Base-by-base conservation (phyloP, 2,888 invertebrate species). In the Pterobdella sp. region DNA sequence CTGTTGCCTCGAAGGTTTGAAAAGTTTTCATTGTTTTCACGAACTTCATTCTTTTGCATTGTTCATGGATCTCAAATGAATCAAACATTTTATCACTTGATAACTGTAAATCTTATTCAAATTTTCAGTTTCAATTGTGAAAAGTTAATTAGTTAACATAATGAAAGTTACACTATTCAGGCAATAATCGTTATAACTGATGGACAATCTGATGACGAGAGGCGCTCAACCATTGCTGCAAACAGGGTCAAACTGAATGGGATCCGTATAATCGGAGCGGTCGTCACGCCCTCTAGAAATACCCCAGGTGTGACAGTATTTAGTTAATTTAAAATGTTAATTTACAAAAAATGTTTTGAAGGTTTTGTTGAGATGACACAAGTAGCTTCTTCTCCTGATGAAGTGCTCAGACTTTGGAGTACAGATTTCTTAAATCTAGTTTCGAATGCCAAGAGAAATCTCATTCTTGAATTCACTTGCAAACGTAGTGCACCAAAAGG, bases 171-270 rank as follows among this genome's bases (percentile, higher is more conserved):
- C 7, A 42, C 3, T 7, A 22, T 18, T 1, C 71, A 71, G 71
- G 32, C 71, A 10, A 63, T 71, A 32, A 37, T 71, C 29, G 63
- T 71, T 35, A 71, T 71, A 32, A 71, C 71, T 26, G 71, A 71
- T 35, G 71, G 71, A 2, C 56, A 71, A n/a, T 71, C 71, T 4
- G 71, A 71, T n/a, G 71, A 63, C 63, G n/a, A 18, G 18, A 35
- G 34, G 2, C n/a, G n/a, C 2, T 56, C 71, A 1, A 32, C 63
- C 4, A 63, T 71, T 18, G 35, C 56, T 3, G 60, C 71, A 1
- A 71, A 71, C 71, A 71, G 36, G 29, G 71, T 71, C 71, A 71
- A 71, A 37, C 36, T 56, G 18, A 71, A 71, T 36, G 63, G 60
- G 36, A 71, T 71, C 1, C 49, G 56, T 3, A 71, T 71, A 34